phyloP scores from a whole-genome alignment of 2,113 vertebrate genomes.

The Anhinga anhinga region DNA sequence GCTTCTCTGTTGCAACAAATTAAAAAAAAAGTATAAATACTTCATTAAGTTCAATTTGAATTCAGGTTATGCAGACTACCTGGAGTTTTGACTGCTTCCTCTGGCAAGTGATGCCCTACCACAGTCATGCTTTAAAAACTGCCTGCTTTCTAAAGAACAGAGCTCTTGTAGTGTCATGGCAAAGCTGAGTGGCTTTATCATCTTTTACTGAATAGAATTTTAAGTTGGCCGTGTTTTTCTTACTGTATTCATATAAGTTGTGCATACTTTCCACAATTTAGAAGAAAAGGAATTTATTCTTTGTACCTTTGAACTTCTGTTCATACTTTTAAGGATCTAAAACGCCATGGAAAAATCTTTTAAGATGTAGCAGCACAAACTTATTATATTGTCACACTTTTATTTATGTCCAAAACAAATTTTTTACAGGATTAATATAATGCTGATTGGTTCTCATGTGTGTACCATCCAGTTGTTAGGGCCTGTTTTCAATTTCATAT shows the following conservation, averaged over 20 bases:
- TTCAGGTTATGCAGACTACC: not conserved
- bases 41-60: not conserved
- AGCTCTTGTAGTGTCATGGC: not conserved
- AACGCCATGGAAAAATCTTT: not conserved
- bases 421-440: not conserved
- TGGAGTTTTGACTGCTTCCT: not conserved
- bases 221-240: not conserved
- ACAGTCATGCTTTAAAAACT: not conserved
- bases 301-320: not conserved
- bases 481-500: conserved; percentile 42
- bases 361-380: not conserved
- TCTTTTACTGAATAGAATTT: not conserved
- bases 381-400: not conserved
- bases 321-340: not conserved
- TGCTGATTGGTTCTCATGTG: not conserved
- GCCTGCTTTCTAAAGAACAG: not conserved
- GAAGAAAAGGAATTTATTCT: not conserved
- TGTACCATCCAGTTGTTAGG: not conserved
- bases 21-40: not conserved
- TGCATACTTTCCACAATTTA: not conserved
- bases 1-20: not conserved
- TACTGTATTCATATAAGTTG: not conserved
- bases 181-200: not conserved
- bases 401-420: not conserved
- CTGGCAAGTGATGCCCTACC: not conserved